Conservation (phyloP, 64 coral and sea anemone genomes). For the Astreopora myriophthalma region DNA sequence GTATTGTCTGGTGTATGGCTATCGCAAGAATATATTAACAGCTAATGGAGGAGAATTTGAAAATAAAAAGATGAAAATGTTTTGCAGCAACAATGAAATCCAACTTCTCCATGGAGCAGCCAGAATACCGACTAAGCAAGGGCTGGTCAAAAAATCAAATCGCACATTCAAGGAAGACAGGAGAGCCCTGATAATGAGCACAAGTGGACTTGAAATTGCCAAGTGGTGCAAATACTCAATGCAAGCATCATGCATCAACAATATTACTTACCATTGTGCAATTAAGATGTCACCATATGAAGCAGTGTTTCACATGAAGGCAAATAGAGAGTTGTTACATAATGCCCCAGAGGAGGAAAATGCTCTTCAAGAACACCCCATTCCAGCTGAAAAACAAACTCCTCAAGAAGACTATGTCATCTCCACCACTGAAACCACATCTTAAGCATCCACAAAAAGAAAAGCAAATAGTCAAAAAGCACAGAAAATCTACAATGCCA, state of each 20-base stretch:
- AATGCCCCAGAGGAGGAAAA: neutral
- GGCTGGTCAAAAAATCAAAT: neutral
- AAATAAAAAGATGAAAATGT: neutral
- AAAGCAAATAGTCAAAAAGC: neutral
- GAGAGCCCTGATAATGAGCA: neutral
- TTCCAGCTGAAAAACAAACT: neutral
- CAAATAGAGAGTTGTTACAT: neutral
- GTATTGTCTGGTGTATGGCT: neutral
- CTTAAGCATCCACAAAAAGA: neutral
- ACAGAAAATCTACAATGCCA: neutral
- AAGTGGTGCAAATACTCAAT: slow-evolving; percentile 31
- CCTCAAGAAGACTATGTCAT: neutral
- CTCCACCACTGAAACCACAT: neutral
- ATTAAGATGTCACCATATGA: slow-evolving; percentile 2
- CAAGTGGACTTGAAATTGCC: neutral
- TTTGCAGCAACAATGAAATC: neutral
- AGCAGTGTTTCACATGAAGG: slow-evolving; percentile 5
- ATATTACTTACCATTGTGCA: neutral
- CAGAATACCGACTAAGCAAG: neutral
- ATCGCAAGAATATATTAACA: neutral
- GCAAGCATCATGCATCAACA: neutral
- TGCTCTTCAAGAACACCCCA: too few species aligned
- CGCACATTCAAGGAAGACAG: slow-evolving; percentile 12
- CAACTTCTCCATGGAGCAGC: neutral
- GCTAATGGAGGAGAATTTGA: slow-evolving; percentile 28